These are phyloP conservation scores for Drosophila pruinosa DNA, from an alignment of 1,140 invertebrate species.

Conservation along the genomic window DNA sequence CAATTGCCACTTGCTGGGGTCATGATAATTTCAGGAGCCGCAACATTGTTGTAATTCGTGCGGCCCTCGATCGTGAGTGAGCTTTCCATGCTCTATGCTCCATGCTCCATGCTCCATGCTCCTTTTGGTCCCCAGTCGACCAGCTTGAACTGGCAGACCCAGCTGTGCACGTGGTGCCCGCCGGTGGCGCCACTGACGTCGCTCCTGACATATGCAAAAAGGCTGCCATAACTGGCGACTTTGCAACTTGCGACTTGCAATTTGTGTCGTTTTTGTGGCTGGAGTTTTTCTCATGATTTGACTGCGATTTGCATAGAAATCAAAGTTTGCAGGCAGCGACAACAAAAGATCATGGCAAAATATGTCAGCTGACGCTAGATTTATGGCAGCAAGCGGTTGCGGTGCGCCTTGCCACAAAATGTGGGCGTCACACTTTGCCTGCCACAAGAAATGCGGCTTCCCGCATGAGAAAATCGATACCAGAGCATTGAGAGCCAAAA, in stretches of 20 bases:
- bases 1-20: constrained; percentile 75
- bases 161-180: constrained; percentile 31
- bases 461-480: constrained; percentile 63
- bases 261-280: constrained; percentile 47
- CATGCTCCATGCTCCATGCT: too few species aligned
- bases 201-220: constrained; percentile 44
- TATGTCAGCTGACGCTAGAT: constrained; percentile 59
- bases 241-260: constrained; percentile 28
- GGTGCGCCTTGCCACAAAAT: constrained; percentile 18
- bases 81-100: constrained; percentile 17
- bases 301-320: constrained; percentile 76
- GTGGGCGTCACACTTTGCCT: constrained; percentile 40
- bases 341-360: constrained; percentile 25
- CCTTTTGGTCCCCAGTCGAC: too few species aligned
- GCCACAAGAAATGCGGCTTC: constrained; percentile 28
- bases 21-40: constrained; percentile 79
- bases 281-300: constrained; percentile 40
- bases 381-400: constrained; percentile 51
- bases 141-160: constrained; percentile 23
- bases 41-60: constrained; percentile 69
- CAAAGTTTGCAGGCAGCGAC: constrained; percentile 48
- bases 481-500: constrained; percentile 10
- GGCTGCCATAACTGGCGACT: constrained; percentile 37
- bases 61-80: constrained; percentile 56
- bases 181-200: constrained; percentile 33